Conservation (phyloP, 2,797 vertebrate genomes). For the Sternarchorhynchus goeldii region DNA sequence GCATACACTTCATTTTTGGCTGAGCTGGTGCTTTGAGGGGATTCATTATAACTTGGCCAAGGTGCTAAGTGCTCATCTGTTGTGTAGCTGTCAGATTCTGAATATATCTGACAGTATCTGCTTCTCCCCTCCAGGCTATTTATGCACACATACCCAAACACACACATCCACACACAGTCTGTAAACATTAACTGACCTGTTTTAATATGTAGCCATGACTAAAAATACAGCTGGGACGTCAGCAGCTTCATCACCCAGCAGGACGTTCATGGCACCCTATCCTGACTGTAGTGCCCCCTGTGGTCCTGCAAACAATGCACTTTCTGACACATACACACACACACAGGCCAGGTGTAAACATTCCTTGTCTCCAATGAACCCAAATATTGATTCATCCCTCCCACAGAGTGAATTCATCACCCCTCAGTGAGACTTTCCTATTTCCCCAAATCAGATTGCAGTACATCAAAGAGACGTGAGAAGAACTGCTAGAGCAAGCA, state of each 20-base stretch:
- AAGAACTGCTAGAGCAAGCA: conserved; percentile 16
- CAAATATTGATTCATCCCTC: conserved; percentile 38
- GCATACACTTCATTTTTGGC: too few relatives aligned
- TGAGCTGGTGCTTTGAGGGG: not conserved
- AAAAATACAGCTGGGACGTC: conserved; percentile 38
- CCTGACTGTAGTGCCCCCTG: not conserved
- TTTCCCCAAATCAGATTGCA: conserved; percentile 36
- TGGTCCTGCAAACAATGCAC: not conserved
- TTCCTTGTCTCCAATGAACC: not conserved
- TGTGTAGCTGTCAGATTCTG: conserved; percentile 18
- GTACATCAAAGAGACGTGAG: conserved; percentile 36
- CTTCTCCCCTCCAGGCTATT: not conserved
- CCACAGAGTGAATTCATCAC: conserved; percentile 33
- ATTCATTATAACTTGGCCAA: conserved; percentile 21
- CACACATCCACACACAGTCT: not conserved
- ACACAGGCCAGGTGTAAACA: not conserved
- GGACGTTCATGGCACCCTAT: conserved; percentile 1
- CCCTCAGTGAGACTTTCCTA: conserved; percentile 30
- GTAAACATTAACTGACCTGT: not conserved
- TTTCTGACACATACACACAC: not conserved
- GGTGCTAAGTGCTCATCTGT: not conserved
- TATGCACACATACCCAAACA: conserved; percentile 12
- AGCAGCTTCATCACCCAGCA: conserved; percentile 17
- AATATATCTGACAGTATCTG: conserved; percentile 6
- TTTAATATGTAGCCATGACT: not conserved